These are phyloP conservation scores for Coccyzus lansbergi DNA, from an alignment of 2,797 vertebrate genomes.

Conservation along the genomic window DNA sequence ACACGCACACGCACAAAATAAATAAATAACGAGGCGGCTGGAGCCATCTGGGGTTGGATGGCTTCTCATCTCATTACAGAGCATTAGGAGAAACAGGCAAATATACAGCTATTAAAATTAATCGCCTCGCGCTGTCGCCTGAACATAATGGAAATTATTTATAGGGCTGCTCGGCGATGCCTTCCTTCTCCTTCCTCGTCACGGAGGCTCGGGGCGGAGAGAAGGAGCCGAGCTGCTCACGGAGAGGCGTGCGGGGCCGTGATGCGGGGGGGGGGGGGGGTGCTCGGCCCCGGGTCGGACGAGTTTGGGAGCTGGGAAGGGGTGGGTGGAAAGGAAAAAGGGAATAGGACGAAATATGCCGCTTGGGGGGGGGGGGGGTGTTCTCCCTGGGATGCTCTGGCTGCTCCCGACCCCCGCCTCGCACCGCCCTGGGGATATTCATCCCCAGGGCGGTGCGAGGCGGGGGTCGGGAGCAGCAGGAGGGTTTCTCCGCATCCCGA, in stretches of 20 bases:
- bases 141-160: constrained; percentile 85
- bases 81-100: constrained; percentile 84
- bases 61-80: constrained; percentile 82
- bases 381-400: not conserved
- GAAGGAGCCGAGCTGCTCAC: not conserved
- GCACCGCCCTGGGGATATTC: too few species aligned
- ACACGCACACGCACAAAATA: constrained; percentile 52
- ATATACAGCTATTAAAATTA: constrained; percentile 87
- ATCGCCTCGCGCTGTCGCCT: constrained; percentile 84
- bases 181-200: constrained; percentile 79
- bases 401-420: too few species aligned
- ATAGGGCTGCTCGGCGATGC: constrained; percentile 83
- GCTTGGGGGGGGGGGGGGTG: too few species aligned
- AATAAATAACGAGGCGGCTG: constrained; percentile 74
- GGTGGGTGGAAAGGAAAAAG: not conserved
- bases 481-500: not conserved
- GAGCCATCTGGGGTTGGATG: constrained; percentile 75
- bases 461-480: not conserved
- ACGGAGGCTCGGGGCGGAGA: constrained; percentile 69
- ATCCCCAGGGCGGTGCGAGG: not conserved
- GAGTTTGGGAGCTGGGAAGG: not conserved
- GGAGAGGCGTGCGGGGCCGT: not conserved
- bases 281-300: not conserved
- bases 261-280: too few species aligned
- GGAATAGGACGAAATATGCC: not conserved